Base-by-base conservation (phyloP, 2,888 invertebrate genomes). In the Eupithecia insigniata region DNA sequence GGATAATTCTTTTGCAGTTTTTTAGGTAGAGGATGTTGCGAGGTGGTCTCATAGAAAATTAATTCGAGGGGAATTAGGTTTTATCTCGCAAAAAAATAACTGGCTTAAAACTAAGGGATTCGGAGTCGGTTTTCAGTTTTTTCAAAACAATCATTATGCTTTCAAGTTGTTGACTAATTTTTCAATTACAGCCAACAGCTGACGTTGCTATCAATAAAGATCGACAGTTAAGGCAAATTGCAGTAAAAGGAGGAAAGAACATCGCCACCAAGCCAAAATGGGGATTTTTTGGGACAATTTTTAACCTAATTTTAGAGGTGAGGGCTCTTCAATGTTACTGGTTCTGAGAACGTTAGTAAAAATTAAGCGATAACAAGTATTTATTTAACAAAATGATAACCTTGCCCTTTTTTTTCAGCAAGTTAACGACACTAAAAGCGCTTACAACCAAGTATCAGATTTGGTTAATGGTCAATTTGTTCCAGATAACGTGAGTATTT, bases 341-440 rank as follows among this genome's bases (percentile, higher is more conserved):
- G 46, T 46, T n/a, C 7, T n/a, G 46, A 46, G n/a, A 51, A 51
- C 22, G 22, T 22, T 51, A 51, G 10, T 7, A 43, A 7, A 39
- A 16, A 16, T 14, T 36, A 36, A 10, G 36, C 2, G 36, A 16
- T 16, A 39, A 5, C 8, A 46, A 51, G 22, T 10, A 22, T 51
- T 51, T 10, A 22, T 51, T 51, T 51, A 22, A 51, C 22, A 10
- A 51, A 22, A 51, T 43, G 1, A 51, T 55, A 26, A 26, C 26
- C 22, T 10, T 1, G n/a, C 0, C 4, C 2, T 60, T 77, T 91
- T 66, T 73, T 72, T 78, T 70, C 71, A 94, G 94, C 94, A 94
- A 94, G 87, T 92, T 62, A 94, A 94, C 80, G 94, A 94, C 75
- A 94, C 94, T 2, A 94, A 93, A 84, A 94, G 94, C 81, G 94